Evolutionary conservation across 2,888 invertebrate genomes (phyloP).

Genomic region (Cantharis lateralis): DNA sequence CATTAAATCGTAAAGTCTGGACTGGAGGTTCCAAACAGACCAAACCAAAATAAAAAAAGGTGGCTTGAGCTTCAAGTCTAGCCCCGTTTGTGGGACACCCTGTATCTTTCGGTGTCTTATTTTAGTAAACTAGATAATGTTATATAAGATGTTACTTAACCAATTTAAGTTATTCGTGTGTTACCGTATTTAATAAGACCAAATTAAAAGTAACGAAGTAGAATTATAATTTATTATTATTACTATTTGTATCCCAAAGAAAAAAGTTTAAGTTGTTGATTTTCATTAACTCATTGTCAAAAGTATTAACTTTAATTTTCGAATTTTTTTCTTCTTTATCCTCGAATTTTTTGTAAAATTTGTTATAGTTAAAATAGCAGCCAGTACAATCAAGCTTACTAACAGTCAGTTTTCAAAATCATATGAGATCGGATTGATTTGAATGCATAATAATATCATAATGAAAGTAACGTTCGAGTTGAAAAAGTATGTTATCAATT

Average conservation of each 20-base stretch:
- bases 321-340: neutral
- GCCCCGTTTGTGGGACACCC: too few relatives aligned
- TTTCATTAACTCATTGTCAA: neutral
- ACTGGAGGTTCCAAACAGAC: too few relatives aligned
- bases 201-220: neutral
- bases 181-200: neutral
- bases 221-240: neutral
- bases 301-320: neutral
- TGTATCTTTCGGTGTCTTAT: neutral
- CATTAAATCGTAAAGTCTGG: too few relatives aligned
- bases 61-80: too few relatives aligned
- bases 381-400: neutral
- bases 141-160: neutral
- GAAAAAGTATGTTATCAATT: conserved; percentile 1
- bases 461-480: neutral
- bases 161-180: neutral
- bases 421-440: too few relatives aligned
- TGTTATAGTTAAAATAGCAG: too few relatives aligned
- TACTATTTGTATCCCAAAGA: neutral
- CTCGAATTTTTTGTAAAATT: neutral
- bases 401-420: neutral
- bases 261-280: neutral
- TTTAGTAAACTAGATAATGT: neutral
- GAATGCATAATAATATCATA: neutral
- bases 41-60: too few relatives aligned